Evolutionary conservation across 2,797 vertebrate genomes (phyloP).

Genomic region (Telmatherina bonti): DNA sequence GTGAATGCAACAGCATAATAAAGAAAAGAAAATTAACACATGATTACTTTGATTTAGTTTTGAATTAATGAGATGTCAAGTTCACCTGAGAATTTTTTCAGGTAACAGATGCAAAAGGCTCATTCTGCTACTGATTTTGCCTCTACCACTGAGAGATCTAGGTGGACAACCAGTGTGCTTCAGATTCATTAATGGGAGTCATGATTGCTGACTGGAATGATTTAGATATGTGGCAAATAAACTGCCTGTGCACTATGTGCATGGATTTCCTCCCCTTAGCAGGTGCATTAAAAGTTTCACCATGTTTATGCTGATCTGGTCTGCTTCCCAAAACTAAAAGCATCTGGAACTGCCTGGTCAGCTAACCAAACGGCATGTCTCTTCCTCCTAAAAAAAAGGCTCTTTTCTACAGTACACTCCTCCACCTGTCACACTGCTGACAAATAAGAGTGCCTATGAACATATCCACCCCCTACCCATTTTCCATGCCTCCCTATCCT

Average conservation of each 20-base stretch:
- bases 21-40: background rate
- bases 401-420: conserved; percentile 55
- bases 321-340: conserved; percentile 17
- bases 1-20: background rate
- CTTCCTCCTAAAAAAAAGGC: conserved; percentile 42
- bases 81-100: conserved; percentile 4
- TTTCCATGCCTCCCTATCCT: conserved; percentile 25
- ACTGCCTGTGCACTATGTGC: background rate
- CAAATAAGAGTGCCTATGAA: conserved; percentile 75
- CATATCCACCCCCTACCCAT: conserved; percentile 46
- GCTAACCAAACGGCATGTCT: conserved; percentile 23
- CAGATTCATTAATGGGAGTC: conserved; percentile 2
- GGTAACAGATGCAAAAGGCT: background rate
- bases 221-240: background rate
- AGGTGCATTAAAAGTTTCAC: conserved; percentile 15
- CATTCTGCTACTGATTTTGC: conserved; percentile 19
- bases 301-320: conserved; percentile 26
- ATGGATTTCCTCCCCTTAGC: conserved; percentile 13
- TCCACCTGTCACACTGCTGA: conserved; percentile 75
- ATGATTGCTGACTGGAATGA: conserved; percentile 4
- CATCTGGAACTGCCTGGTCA: conserved; percentile 23
- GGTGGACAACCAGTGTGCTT: background rate
- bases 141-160: background rate
- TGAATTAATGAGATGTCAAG: background rate
- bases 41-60: conserved; percentile 3